Evolutionary conservation across 2,797 vertebrate species (phyloP), one percentile per base, ranked within the genome.

Genomic region (Denticeps clupeoides): DNA sequence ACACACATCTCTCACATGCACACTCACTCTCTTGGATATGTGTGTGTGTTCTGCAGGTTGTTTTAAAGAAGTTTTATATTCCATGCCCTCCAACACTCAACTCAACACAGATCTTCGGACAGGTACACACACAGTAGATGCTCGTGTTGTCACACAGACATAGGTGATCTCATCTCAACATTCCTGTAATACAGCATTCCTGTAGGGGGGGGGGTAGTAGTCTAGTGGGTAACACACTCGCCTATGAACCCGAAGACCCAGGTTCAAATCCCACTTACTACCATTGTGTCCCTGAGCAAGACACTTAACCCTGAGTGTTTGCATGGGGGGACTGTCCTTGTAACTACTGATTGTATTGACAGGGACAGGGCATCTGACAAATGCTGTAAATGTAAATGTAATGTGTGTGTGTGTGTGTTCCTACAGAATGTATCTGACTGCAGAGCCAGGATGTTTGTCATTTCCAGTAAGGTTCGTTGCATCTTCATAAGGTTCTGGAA

Each of bases 41-140:
- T 28, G 5, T 13, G 33, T 10, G 6, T 15, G 2, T 3, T 59
- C 70, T 74, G 31, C 70, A 99, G 93, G 48, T 93, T 53, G 61
- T 91, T 32, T 66, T 93, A n/a, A 96, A 95, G 74, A 95, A 92
- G 50, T 93, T 89, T 89, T 84, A 79, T 3, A 79, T 97, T 55
- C 89, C 90, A 32, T 97, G 94, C 63, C 94, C 93, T 5, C 74
- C 95, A 23, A 84, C 85, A 48, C 56, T 73, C 32, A 88, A 82
- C 31, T 42, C 64, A 19, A 74, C 78, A 1, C 23, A 62, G 4
- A 60, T 63, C 13, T 48, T 50, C 59, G 65, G 68, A 45, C 77
- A 79, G 81, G 83, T 82, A n/a, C n/a, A n/a, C n/a, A n/a, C n/a
- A n/a, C n/a, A n/a, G n/a, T n/a, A n/a, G n/a, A n/a, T n/a, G n/a